A percentile compares a stretch with the other conserved stretches of the same genome.
phyloP scores from a whole-genome alignment of 1,140 invertebrate genomes.

The Bombus turneri region DNA sequence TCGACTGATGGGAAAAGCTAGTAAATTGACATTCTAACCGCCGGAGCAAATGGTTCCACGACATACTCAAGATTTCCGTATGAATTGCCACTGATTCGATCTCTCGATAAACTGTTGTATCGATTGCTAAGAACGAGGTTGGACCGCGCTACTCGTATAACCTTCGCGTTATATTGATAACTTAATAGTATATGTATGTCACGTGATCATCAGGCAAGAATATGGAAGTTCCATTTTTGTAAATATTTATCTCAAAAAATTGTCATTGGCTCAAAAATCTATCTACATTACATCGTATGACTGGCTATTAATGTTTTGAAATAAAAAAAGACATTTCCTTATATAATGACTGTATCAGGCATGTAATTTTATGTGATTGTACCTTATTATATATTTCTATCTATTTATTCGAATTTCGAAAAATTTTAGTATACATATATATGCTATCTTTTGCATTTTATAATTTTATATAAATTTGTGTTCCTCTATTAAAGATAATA shows the following conservation, averaged over 20 bases:
- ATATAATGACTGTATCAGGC: background rate
- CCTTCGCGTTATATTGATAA: background rate
- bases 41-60: conserved; percentile 48
- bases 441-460: too few relatives aligned
- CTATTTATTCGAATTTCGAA: too few relatives aligned
- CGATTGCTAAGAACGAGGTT: background rate
- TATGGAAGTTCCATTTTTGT: background rate
- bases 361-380: background rate
- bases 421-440: too few relatives aligned
- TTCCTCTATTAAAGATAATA: background rate
- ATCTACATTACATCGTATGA: background rate
- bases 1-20: conserved; percentile 32
- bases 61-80: conserved; percentile 52
- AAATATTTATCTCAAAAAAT: conserved; percentile 1
- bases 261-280: background rate
- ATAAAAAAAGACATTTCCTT: background rate
- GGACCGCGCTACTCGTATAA: background rate
- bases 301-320: background rate
- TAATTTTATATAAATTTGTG: too few relatives aligned
- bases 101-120: conserved; percentile 24
- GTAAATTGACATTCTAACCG: conserved; percentile 39
- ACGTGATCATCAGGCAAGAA: background rate
- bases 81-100: background rate
- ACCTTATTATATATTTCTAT: background rate
- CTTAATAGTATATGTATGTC: background rate